These are phyloP conservation scores for Ceraclea dissimilis DNA, from an alignment of 2,888 invertebrate species.

Conservation along the genomic window DNA sequence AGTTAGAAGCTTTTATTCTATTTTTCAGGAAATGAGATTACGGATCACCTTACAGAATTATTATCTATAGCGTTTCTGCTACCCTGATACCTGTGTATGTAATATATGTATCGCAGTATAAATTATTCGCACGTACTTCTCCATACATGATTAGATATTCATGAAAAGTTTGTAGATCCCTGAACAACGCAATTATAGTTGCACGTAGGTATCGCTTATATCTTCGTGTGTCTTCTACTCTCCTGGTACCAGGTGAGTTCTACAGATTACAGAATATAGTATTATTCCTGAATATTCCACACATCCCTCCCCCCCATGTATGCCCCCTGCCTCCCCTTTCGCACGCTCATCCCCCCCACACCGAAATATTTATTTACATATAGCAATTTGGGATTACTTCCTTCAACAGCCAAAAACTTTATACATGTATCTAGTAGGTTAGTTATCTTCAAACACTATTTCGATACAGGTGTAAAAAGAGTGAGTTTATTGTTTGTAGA, in stretches of 20 bases:
- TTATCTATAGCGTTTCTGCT: no score
- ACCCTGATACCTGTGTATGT: neutral
- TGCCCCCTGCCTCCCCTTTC: neutral
- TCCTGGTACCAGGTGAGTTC: slow-evolving; percentile 26
- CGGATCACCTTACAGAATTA: no score
- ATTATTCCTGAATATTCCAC: slow-evolving; percentile 8
- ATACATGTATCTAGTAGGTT: no score
- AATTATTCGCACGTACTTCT: neutral
- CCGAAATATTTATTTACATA: slow-evolving; percentile 2
- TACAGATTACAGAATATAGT: slow-evolving; percentile 24
- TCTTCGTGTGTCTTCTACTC: slow-evolving; percentile 22
- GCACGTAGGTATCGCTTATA: slow-evolving; percentile 23
- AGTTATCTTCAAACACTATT: no score
- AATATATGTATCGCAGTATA: neutral
- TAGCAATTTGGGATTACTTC: neutral
- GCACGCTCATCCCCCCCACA: neutral
- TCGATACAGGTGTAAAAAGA: no score
- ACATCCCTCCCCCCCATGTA: slow-evolving; percentile 2
- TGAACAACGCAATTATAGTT: slow-evolving; percentile 23
- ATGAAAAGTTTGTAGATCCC: slow-evolving; percentile 13
- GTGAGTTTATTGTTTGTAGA: no score
- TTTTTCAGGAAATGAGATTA: no score
- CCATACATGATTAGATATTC: neutral
- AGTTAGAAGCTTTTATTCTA: no score
- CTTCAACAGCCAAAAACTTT: no score